These are phyloP conservation scores for Leptinotarsa texana DNA, from an alignment of 1,140 invertebrate genomes.

Conservation along the genomic window DNA sequence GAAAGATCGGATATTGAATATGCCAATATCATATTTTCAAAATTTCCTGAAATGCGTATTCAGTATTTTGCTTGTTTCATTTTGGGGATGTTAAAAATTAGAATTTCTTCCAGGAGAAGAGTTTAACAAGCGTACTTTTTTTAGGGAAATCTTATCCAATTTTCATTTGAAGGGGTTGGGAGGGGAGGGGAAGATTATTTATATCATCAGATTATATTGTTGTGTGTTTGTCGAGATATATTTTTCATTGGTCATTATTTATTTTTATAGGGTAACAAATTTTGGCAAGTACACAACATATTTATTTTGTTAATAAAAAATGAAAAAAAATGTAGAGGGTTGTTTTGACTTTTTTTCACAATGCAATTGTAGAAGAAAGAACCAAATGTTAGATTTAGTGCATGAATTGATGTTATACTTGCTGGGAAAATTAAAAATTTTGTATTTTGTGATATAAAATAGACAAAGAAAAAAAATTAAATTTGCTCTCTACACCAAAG, in stretches of 20 bases:
- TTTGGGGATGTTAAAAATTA: conserved; percentile 17
- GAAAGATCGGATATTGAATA: conserved; percentile 20
- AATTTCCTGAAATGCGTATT: not conserved
- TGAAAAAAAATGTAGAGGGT: conserved; percentile 1
- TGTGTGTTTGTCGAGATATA: conserved; percentile 5
- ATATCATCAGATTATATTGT: conserved; percentile 24
- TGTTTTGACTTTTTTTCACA: not conserved
- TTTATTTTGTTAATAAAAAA: conserved; percentile 26
- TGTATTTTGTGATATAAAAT: not conserved
- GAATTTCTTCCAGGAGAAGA: not conserved
- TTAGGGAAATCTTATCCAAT: not conserved
- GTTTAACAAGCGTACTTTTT: not conserved
- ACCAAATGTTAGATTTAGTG: conserved; percentile 6
- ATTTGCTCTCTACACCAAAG: conserved; percentile 6
- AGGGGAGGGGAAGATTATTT: conserved; percentile 13
- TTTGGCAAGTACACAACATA: conserved; percentile 12
- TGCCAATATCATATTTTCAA: not conserved
- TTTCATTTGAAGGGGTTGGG: not conserved
- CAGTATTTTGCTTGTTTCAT: conserved; percentile 12
- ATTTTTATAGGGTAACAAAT: conserved; percentile 20
- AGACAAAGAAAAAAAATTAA: not conserved
- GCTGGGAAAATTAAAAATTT: not conserved
- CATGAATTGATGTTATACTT: not conserved
- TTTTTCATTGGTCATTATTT: conserved; percentile 21
- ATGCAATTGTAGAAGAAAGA: conserved; percentile 6